phyloP scores from a whole-genome alignment of 2,113 vertebrate genomes.

The Todiramphus chloris region DNA sequence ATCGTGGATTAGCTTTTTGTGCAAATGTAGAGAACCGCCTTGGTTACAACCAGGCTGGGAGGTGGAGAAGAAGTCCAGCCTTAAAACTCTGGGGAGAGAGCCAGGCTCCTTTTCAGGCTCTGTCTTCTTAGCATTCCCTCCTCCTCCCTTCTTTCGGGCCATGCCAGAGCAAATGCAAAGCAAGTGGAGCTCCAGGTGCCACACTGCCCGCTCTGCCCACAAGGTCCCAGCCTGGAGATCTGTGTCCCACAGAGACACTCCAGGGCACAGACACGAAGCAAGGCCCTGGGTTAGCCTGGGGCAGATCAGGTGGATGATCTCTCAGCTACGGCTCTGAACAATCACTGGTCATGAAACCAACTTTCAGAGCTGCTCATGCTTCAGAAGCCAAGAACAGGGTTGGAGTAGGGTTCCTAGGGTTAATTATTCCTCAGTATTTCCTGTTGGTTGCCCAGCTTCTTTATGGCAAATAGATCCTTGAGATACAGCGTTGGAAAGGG shows the following conservation, averaged over 20 bases:
- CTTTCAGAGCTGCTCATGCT: neutral
- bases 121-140: neutral
- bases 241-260: neutral
- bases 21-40: neutral
- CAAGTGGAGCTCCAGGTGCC: neutral
- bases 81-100: neutral
- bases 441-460: too few relatives aligned
- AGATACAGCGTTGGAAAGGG: too few relatives aligned
- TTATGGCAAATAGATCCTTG: too few relatives aligned
- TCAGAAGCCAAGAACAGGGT: neutral
- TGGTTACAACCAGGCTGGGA: neutral
- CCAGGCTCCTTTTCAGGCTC: neutral
- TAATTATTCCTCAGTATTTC: too few relatives aligned
- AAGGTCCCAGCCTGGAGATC: neutral
- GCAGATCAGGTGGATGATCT: accelerated
- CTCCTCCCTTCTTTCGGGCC: neutral
- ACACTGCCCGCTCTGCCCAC: neutral
- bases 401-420: too few relatives aligned
- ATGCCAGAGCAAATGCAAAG: neutral
- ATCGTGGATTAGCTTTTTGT: neutral
- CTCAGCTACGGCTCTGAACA: neutral
- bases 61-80: neutral
- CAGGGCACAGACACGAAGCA: accelerated
- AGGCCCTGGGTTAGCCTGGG: accelerated
- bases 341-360: neutral